These are phyloP conservation scores for Acleris cristana DNA, from an alignment of 2,888 invertebrate species.

Conservation along the genomic window DNA sequence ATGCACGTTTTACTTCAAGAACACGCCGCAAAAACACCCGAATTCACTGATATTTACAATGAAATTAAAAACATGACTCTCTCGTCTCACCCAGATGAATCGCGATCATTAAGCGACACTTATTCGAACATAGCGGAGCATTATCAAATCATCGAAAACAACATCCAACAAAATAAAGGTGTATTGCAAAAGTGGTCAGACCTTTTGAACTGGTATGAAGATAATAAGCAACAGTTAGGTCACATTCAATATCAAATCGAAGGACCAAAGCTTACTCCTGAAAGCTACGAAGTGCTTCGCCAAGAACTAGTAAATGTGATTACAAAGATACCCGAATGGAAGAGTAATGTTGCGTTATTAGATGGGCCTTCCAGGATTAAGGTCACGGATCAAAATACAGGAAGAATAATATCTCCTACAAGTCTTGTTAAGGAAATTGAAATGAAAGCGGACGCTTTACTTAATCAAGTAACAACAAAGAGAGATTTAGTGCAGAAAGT, in stretches of 20 bases:
- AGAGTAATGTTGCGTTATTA: constrained; percentile 86
- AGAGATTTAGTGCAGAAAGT: constrained; percentile 88
- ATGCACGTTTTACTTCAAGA: constrained; percentile 93
- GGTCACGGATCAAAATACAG: constrained; percentile 88
- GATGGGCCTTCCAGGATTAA: constrained; percentile 88
- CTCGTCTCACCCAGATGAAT: constrained; percentile 89
- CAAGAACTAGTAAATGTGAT: constrained; percentile 88
- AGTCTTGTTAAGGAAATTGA: constrained; percentile 89
- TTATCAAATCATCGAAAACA: constrained; percentile 90
- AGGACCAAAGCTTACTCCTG: constrained; percentile 87
- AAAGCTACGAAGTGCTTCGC: constrained; percentile 87
- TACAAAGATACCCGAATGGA: constrained; percentile 88
- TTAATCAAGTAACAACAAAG: constrained; percentile 87
- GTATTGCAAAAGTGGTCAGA: constrained; percentile 93
- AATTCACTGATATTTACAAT: constrained; percentile 90
- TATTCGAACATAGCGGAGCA: constrained; percentile 90
- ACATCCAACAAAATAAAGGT: constrained; percentile 88
- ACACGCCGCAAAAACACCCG: constrained; percentile 91
- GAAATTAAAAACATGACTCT: constrained; percentile 91
- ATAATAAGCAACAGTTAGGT: constrained; percentile 89
- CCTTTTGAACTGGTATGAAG: constrained; percentile 91
- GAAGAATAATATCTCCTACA: constrained; percentile 88
- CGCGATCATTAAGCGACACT: constrained; percentile 88
- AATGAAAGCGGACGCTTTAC: constrained; percentile 86
- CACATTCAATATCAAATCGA: constrained; percentile 92